Conservation (phyloP, 2,113 vertebrate genomes). For the Saccopteryx bilineata region DNA sequence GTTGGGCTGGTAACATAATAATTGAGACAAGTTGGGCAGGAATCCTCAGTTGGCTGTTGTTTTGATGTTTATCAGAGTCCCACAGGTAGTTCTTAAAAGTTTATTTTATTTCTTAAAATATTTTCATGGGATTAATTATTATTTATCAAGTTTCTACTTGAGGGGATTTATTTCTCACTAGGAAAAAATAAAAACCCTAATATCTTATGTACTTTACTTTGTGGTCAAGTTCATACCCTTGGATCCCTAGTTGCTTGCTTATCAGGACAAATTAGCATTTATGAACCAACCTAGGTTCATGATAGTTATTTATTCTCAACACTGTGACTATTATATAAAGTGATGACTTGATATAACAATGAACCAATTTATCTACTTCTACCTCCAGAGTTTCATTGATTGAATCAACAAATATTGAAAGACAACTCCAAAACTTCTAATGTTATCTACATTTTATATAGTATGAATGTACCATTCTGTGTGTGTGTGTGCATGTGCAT, state of each 20-base stretch:
- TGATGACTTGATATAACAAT: not conserved
- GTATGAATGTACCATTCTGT: not conserved
- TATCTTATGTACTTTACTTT: not conserved
- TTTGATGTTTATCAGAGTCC: slow-evolving; percentile 50
- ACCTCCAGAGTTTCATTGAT: not conserved
- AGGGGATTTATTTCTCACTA: slow-evolving; percentile 54
- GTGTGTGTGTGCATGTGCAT: too few relatives aligned
- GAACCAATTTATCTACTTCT: not conserved
- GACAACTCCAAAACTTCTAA: not conserved
- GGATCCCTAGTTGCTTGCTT: not conserved
- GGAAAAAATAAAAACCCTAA: slow-evolving; percentile 14
- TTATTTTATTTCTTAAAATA: slow-evolving; percentile 60
- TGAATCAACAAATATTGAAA: slow-evolving; percentile 37
- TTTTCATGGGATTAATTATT: slow-evolving; percentile 61
- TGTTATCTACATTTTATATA: not conserved
- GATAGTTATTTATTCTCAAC: slow-evolving; percentile 22
- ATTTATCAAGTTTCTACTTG: slow-evolving; percentile 61
- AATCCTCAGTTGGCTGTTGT: slow-evolving; percentile 25
- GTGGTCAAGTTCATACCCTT: not conserved
- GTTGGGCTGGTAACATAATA: slow-evolving; percentile 35
- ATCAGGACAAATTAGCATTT: slow-evolving; percentile 38
- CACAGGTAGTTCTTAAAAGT: slow-evolving; percentile 36
- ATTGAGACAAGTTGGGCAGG: not conserved
- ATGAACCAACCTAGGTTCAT: not conserved
- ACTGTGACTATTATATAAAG: not conserved